A percentile compares a stretch with the other conserved stretches of the same genome.
Evolutionary conservation across 2,113 vertebrate genomes (phyloP).

Genomic region (Pipa parva): DNA sequence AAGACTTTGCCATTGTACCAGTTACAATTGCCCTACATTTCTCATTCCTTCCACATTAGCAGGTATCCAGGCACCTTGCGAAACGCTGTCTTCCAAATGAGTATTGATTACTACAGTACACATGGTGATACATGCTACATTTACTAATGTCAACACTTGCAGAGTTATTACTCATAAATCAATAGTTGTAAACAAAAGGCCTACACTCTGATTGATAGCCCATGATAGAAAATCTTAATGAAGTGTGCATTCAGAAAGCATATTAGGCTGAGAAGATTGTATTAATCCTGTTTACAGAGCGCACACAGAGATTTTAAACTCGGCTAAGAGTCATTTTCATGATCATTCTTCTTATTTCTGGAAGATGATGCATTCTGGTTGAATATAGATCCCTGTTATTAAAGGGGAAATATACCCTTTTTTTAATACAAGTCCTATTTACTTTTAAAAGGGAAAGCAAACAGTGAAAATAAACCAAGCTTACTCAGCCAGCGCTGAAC

Average conservation of each 20-base stretch:
- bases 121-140: rapidly evolving
- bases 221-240: not conserved
- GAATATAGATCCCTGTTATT: not conserved
- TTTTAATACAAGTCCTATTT: too few species aligned
- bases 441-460: too few species aligned
- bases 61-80: conserved; percentile 9
- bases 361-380: not conserved
- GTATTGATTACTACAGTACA: conserved; percentile 24
- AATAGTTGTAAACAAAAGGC: rapidly evolving
- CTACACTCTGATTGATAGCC: not conserved
- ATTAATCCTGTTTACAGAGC: not conserved
- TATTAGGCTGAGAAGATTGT: not conserved
- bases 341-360: not conserved
- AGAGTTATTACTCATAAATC: conserved; percentile 32
- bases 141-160: not conserved
- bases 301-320: not conserved
- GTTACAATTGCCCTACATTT: not conserved
- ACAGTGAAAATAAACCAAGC: too few species aligned
- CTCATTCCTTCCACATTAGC: not conserved
- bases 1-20: not conserved
- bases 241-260: not conserved
- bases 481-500: too few species aligned
- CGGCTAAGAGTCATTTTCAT: not conserved
- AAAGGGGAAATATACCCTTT: too few species aligned
- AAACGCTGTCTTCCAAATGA: conserved; percentile 29